A percentile compares a stretch with the other conserved stretches of the same genome.
Conservation (phyloP, 1,140 invertebrate genomes). For the Leptinotarsa texana region DNA sequence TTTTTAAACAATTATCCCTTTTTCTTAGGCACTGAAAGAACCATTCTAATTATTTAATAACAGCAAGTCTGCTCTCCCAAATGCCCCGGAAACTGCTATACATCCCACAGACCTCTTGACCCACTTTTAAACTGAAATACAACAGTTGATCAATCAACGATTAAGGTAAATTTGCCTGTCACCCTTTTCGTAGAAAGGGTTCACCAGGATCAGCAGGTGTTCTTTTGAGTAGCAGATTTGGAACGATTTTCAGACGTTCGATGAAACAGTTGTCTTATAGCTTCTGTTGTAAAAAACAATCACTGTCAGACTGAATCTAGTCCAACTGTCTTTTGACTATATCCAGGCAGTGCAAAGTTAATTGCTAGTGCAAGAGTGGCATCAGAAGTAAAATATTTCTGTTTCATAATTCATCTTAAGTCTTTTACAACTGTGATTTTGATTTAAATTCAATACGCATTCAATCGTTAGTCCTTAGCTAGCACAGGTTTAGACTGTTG, state of each 20-base stretch:
- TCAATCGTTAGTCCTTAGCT: too few species aligned
- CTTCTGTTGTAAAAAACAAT: not conserved
- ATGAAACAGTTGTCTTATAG: slow-evolving; percentile 21
- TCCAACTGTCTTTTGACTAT: not conserved
- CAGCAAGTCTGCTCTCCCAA: too few species aligned
- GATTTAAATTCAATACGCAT: too few species aligned
- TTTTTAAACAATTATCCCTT: too few species aligned
- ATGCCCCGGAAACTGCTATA: not conserved
- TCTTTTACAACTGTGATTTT: too few species aligned
- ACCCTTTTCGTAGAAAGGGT: slow-evolving; percentile 17
- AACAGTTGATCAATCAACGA: slow-evolving; percentile 22
- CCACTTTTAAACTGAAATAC: slow-evolving; percentile 4
- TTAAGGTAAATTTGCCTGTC: slow-evolving; percentile 23
- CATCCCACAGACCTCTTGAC: slow-evolving; percentile 18
- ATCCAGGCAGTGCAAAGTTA: too few species aligned
- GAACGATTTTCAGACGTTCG: slow-evolving; percentile 12
- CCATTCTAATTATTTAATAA: too few species aligned
- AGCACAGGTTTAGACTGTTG: too few species aligned
- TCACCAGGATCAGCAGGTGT: slow-evolving; percentile 19
- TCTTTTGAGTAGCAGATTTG: slow-evolving; percentile 16
- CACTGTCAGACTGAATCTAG: not conserved
- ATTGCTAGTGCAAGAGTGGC: too few species aligned
- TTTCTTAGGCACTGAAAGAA: too few species aligned
- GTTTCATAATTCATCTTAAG: too few species aligned
- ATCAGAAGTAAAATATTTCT: too few species aligned